These are phyloP conservation scores for Dinoponera quadriceps DNA, from an alignment of 1,140 invertebrate genomes.

Conservation along the genomic window DNA sequence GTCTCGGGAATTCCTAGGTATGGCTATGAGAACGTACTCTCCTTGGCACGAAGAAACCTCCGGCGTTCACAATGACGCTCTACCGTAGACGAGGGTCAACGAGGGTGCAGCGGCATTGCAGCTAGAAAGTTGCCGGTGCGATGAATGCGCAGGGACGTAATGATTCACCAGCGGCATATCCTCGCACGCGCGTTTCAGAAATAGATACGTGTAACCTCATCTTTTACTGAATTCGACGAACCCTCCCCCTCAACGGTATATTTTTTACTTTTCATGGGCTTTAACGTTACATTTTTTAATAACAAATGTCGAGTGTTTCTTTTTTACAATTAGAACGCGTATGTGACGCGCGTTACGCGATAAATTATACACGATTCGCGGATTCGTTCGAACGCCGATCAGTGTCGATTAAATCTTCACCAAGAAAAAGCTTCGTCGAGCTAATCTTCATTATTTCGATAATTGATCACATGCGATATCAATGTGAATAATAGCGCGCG, in stretches of 20 bases:
- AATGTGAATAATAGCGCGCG: background rate
- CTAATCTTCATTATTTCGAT: background rate
- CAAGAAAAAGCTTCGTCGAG: too few species aligned
- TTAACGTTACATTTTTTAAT: too few species aligned
- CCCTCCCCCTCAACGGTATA: too few species aligned
- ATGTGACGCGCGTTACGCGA: too few species aligned
- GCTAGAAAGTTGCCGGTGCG: constrained; percentile 66
- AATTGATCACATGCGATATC: background rate
- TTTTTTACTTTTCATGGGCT: too few species aligned
- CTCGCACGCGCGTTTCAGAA: background rate
- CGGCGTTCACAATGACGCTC: constrained; percentile 11
- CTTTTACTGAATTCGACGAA: too few species aligned
- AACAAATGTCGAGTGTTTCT: too few species aligned
- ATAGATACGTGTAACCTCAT: background rate
- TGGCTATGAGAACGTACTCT: constrained; percentile 55
- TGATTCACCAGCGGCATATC: constrained; percentile 13
- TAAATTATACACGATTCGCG: too few species aligned
- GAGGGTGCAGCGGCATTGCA: constrained; percentile 33
- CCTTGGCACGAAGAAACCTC: constrained; percentile 21
- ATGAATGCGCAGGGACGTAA: constrained; percentile 49
- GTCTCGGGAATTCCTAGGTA: constrained; percentile 3
- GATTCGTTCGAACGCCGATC: too few species aligned
- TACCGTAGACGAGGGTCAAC: constrained; percentile 38
- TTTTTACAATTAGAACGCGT: too few species aligned
- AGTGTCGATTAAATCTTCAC: too few species aligned